phyloP scores from a whole-genome alignment of 1,140 invertebrate species.

The Zaprionus ghesquierei region DNA sequence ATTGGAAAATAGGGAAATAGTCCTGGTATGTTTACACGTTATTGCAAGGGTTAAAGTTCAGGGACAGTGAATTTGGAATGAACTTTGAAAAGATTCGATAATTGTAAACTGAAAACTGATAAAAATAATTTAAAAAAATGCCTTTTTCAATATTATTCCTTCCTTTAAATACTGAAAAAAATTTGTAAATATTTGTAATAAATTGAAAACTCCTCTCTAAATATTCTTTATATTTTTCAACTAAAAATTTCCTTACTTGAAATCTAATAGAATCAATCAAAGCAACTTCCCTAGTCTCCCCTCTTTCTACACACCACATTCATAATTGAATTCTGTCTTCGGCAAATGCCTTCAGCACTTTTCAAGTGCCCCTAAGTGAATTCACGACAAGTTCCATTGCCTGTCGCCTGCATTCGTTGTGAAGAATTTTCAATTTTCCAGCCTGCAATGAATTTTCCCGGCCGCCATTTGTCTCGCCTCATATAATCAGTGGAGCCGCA shows the following conservation, averaged over 20 bases:
- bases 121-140: too few species aligned
- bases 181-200: too few species aligned
- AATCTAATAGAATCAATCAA: not conserved
- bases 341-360: not conserved
- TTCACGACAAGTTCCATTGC: not conserved
- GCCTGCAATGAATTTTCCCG: constrained; percentile 23
- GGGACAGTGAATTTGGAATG: not conserved
- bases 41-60: not conserved
- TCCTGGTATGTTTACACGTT: not conserved
- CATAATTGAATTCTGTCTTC: not conserved
- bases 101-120: too few species aligned
- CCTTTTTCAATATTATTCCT: too few species aligned
- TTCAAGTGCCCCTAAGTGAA: not conserved
- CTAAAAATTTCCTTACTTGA: not conserved
- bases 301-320: not conserved
- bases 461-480: constrained; percentile 5
- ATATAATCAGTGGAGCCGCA: constrained; percentile 8
- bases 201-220: not conserved
- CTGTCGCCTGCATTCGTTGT: constrained; percentile 22
- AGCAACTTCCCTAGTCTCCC: not conserved
- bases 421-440: constrained; percentile 1
- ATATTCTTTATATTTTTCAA: not conserved
- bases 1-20: not conserved
- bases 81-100: too few species aligned
- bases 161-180: not conserved